phyloP scores from a whole-genome alignment of 2,888 invertebrate species.

The Chrysomela aeneicollis region DNA sequence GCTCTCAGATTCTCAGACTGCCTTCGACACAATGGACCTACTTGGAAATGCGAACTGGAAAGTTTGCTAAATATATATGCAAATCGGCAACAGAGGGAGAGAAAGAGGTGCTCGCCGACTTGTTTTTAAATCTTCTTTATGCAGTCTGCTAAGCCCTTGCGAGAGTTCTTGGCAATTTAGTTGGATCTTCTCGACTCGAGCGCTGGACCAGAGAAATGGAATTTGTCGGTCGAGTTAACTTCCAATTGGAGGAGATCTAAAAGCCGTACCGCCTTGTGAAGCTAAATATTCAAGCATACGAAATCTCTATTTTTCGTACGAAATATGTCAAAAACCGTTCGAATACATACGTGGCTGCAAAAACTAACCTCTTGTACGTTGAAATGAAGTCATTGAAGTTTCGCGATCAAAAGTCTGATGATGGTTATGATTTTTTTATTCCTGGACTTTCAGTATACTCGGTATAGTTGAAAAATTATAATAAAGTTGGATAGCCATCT shows the following conservation, averaged over 20 bases:
- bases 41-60: slow-evolving; percentile 1
- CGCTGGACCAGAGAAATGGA: not conserved
- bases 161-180: not conserved
- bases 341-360: too few relatives aligned
- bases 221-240: not conserved
- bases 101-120: not conserved
- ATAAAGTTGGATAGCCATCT: too few relatives aligned
- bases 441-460: too few relatives aligned
- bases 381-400: too few relatives aligned
- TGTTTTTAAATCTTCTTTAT: not conserved
- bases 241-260: not conserved
- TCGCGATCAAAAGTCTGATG: too few relatives aligned
- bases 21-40: not conserved
- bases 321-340: too few relatives aligned
- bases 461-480: too few relatives aligned
- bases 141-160: not conserved
- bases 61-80: slow-evolving; percentile 2
- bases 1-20: not conserved
- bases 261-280: too few relatives aligned
- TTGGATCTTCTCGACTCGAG: not conserved
- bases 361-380: too few relatives aligned
- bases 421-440: too few relatives aligned
- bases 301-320: too few relatives aligned
- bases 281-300: too few relatives aligned
- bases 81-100: not conserved